Base-by-base conservation (phyloP, 1,140 invertebrate genomes). In the Onthophagus taurus region DNA sequence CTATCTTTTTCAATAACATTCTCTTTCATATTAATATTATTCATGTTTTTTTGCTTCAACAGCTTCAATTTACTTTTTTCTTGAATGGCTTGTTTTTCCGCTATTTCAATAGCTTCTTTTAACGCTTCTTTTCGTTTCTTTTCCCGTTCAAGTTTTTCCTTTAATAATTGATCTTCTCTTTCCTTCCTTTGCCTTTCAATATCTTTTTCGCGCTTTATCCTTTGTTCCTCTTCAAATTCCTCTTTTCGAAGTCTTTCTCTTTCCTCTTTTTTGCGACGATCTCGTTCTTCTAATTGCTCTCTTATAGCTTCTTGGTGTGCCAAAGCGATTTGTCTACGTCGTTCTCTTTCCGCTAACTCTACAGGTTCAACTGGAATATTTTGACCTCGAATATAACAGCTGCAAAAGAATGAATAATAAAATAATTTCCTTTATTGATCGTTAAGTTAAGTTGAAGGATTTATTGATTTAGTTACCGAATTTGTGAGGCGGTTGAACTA, bases 241-340 rank as follows among this genome's bases (percentile, higher is more conserved):
- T 84, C 81, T 52, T 61, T 64, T 37, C 76, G 51, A 39, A 69
- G 64, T 38, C 61, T 69, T 54, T 80, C 74, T 30, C 68, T 72
- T 57, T 84, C 82, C 56, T 81, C 77, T 55, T 72, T 73, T 7
- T 74, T 69, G 24, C 68, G 67, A 51, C 69, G 71, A 53, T 84
- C 78, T 36, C 75, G 70, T 56, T 83, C 81, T 60, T 83, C 79
- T 23, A 85, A 63, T 55, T 86, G 83, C 57, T 74, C 72, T 47
- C 80, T 71, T 47, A 86, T 83, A 8, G 79, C 80, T 29, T 74
- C 76, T 58, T 85, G 82, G 41, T 83, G 68, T 56, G 82, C 79
- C 47, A 82, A 53, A 9, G 81, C 82, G 60, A 81, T 77, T 43
- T 80, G 73, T 29, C 81, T 65, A 58, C 72, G 78, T 42, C 67